Conservation (phyloP, 1,140 invertebrate species). For the Pseudomyrmex gracilis region DNA sequence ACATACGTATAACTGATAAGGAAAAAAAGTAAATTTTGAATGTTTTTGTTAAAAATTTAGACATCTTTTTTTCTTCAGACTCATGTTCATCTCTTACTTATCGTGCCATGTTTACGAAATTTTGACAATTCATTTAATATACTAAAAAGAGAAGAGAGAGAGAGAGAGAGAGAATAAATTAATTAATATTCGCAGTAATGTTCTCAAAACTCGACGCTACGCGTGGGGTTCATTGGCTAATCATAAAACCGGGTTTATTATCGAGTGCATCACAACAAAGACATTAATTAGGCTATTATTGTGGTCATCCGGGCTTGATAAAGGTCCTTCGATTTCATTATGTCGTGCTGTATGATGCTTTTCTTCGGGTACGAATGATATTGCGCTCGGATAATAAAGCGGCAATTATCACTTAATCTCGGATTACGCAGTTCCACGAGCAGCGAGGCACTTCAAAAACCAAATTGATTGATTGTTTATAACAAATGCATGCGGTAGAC, state of each 20-base stretch:
- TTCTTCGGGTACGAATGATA: background rate
- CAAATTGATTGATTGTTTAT: background rate
- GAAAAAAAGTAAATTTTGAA: no score
- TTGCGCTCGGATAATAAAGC: background rate
- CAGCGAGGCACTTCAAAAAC: slow-evolving; percentile 25
- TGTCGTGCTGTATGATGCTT: slow-evolving; percentile 4
- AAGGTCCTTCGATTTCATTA: slow-evolving; percentile 7
- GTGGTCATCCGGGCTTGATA: background rate
- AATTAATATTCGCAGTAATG: slow-evolving; percentile 18
- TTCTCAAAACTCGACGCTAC: background rate
- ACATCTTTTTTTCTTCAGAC: no score
- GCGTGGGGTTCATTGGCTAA: background rate
- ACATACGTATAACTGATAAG: no score
- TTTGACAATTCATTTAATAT: background rate
- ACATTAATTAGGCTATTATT: slow-evolving; percentile 46
- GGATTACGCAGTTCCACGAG: slow-evolving; percentile 31
- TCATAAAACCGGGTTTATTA: slow-evolving; percentile 32
- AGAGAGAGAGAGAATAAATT: background rate
- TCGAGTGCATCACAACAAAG: slow-evolving; percentile 17
- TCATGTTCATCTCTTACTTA: no score
- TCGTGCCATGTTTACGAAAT: background rate
- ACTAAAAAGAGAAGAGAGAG: no score
- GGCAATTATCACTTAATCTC: slow-evolving; percentile 40
- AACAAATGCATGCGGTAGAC: background rate
- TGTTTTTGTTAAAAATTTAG: no score